phyloP scores from a whole-genome alignment of 2,113 vertebrate species.

The Isichthys henryi region DNA sequence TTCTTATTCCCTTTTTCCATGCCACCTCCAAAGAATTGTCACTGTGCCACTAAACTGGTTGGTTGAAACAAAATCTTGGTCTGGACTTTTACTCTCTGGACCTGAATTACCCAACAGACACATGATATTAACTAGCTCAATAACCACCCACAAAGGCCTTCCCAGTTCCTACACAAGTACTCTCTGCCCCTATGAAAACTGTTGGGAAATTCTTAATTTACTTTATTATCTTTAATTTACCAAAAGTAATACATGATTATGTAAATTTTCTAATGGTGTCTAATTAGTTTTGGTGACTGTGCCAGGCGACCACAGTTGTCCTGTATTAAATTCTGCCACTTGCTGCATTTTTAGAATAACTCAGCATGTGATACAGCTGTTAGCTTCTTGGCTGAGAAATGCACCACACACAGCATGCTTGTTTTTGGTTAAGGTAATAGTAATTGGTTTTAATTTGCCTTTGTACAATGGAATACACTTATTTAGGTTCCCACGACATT shows the following conservation, averaged over 20 bases:
- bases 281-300: background rate
- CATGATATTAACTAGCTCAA: background rate
- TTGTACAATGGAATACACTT: background rate
- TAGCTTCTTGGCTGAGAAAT: background rate
- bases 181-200: background rate
- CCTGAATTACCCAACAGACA: too few species aligned
- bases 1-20: background rate
- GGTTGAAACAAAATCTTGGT: too few species aligned
- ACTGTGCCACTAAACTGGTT: too few species aligned
- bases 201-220: background rate
- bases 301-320: background rate
- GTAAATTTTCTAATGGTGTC: background rate
- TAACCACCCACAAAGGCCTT: background rate
- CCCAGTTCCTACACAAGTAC: background rate
- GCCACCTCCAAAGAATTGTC: background rate
- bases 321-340: background rate
- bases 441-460: background rate
- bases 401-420: background rate
- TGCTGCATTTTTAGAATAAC: background rate
- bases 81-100: too few species aligned
- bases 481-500: background rate
- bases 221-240: background rate
- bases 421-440: background rate
- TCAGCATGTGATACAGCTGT: background rate
- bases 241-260: background rate